phyloP scores from a whole-genome alignment of 1,140 invertebrate genomes.

The Hormaphis cornu region DNA sequence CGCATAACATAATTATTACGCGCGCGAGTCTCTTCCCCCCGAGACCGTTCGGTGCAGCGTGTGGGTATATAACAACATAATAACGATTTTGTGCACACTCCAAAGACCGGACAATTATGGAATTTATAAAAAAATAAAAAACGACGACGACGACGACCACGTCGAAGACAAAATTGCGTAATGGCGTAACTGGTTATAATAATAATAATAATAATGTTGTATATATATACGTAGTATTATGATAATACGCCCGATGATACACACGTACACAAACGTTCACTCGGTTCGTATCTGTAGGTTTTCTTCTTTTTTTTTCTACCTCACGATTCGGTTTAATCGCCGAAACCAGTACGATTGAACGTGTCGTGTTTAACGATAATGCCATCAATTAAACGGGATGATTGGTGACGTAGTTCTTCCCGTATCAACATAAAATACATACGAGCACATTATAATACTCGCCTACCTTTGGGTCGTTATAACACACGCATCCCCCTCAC shows the following conservation, averaged over 20 bases:
- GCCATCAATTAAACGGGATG: not conserved
- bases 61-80: no score
- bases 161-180: conserved; percentile 9
- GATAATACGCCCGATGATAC: not conserved
- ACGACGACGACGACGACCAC: not conserved
- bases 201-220: no score
- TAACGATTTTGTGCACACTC: not conserved
- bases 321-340: not conserved
- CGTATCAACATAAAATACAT: not conserved
- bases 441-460: no score
- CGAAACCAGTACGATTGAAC: conserved; percentile 13
- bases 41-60: not conserved
- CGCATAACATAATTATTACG: not conserved
- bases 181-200: conserved; percentile 8
- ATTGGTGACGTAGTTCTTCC: conserved; percentile 3
- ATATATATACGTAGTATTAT: not conserved
- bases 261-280: not conserved
- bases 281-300: not conserved
- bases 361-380: not conserved
- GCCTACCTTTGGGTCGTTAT: no score
- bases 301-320: not conserved
- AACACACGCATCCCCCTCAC: no score
- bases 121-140: not conserved
- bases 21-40: no score
- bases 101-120: conserved; percentile 7